Conservation (phyloP, 2,797 vertebrate species). For the Pipistrellus pygmaeus region DNA sequence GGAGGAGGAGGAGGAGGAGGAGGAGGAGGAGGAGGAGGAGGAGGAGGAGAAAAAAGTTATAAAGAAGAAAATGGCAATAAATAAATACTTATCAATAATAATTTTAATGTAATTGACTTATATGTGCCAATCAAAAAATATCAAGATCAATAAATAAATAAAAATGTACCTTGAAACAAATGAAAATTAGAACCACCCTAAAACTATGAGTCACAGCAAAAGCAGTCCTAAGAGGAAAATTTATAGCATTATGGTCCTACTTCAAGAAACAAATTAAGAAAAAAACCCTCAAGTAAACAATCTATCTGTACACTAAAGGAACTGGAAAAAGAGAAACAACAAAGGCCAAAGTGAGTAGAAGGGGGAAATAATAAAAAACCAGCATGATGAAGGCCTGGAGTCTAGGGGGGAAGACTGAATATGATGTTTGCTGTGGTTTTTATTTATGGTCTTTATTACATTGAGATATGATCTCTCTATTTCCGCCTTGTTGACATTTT, state of each 20-base stretch:
- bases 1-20: fast-evolving
- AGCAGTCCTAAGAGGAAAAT: not conserved
- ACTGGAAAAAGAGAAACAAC: not conserved
- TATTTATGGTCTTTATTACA: no score
- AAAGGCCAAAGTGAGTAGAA: not conserved
- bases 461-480: no score
- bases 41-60: not conserved
- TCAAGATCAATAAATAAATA: not conserved
- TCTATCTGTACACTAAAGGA: not conserved
- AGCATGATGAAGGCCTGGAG: no score
- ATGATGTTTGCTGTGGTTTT: no score
- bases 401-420: no score
- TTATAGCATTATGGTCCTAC: not conserved
- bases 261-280: not conserved
- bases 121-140: not conserved
- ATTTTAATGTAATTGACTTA: not conserved
- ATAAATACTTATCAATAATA: not conserved
- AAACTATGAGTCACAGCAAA: not conserved
- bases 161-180: not conserved
- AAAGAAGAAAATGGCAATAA: not conserved
- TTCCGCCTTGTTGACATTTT: no score
- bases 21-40: no score
- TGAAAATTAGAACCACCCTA: not conserved
- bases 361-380: not conserved
- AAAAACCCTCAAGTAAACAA: not conserved